Base-by-base conservation (phyloP, 53 echinoderm and acorn worm species). In the Hippasteria phrygiana region DNA sequence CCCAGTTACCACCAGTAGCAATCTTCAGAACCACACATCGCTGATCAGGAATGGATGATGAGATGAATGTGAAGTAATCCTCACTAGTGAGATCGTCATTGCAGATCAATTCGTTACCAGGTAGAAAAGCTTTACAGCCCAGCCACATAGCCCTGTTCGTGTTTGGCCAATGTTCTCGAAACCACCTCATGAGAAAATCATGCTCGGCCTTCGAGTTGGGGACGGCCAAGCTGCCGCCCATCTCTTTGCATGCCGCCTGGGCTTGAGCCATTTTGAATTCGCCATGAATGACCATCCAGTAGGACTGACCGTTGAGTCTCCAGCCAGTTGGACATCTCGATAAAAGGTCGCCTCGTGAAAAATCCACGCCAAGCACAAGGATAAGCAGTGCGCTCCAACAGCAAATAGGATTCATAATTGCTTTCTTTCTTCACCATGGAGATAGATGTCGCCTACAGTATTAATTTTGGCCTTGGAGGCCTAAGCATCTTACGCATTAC, bases 121-220 rank as follows among this genome's bases (percentile, higher is more conserved):
- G 63, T 9, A 43, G 62, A 1, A 6, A 3, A 26, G 26, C 64
- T 9, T 20, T 80, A 32, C 80, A 80, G 11, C 80, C 80, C 42
- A 80, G 62, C 80, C 62, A 80, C 42, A 80, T 22, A 37, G 43
- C 28, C 3, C 27, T 62, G 9, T 18, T 26, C 1, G 43, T 2
- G 11, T 35, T 46, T 35, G 80, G 43, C 80, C 63, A 80, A 43
- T 63, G 26, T 43, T 40, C 36, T 42, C 27, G 10, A 55, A 63
- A 80, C 63, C 41, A 13, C 62, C 39, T 8, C 1, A 22, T 1
- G 40, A 80, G 5, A 20, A 80, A 80, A 43, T 62, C 63, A 6
- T 63, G 22, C 63, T 80, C 89, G 70, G 78, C 70, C 37, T 67
- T 67, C 24, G 78, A 78, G 37, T 78, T 78, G 71, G 78, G 78